Conservation (phyloP, 1,140 invertebrate species). For the Drosophila ercepeae region DNA sequence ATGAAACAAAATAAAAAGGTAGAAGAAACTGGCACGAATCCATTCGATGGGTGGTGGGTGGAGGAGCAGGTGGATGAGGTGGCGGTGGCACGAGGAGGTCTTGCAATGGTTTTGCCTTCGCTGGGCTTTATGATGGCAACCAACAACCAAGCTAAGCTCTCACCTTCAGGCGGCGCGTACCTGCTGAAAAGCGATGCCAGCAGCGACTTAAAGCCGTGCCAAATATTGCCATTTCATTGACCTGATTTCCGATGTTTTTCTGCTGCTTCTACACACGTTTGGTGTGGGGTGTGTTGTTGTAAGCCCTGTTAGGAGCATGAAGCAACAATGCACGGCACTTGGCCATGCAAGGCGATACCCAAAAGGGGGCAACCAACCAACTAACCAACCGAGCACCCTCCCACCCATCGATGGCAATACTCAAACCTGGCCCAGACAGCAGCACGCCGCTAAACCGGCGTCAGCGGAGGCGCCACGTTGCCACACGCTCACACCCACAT, state of each 20-base stretch:
- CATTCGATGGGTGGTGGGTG: background rate
- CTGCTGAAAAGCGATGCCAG: slow-evolving; percentile 56
- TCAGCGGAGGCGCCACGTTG: slow-evolving; percentile 68
- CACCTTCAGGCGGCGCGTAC: slow-evolving; percentile 13
- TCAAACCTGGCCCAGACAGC: slow-evolving; percentile 29
- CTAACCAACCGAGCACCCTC: slow-evolving; percentile 2
- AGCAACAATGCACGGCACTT: slow-evolving; percentile 69
- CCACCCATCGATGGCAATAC: background rate
- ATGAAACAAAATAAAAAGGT: slow-evolving; percentile 6
- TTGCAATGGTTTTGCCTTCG: slow-evolving; percentile 30
- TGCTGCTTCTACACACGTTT: slow-evolving; percentile 16
- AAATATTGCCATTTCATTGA: slow-evolving; percentile 82
- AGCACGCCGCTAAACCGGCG: slow-evolving; percentile 73
- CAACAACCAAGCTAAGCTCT: background rate
- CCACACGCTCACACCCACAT: slow-evolving; percentile 39
- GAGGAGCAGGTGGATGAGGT: slow-evolving; percentile 6
- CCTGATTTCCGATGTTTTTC: slow-evolving; percentile 64
- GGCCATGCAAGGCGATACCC: slow-evolving; percentile 64
- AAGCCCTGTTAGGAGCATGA: slow-evolving; percentile 49
- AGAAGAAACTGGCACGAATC: slow-evolving; percentile 30
- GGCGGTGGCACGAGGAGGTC: too few species aligned
- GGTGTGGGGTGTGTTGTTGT: too few species aligned
- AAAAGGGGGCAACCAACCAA: background rate
- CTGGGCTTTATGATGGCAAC: background rate
- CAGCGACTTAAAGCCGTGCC: slow-evolving; percentile 64